Percentiles rank a stretch among this genome's conserved stretches.
These are phyloP conservation scores for Mya arenaria DNA, from an alignment of 1,140 invertebrate genomes.

Conservation along the genomic window DNA sequence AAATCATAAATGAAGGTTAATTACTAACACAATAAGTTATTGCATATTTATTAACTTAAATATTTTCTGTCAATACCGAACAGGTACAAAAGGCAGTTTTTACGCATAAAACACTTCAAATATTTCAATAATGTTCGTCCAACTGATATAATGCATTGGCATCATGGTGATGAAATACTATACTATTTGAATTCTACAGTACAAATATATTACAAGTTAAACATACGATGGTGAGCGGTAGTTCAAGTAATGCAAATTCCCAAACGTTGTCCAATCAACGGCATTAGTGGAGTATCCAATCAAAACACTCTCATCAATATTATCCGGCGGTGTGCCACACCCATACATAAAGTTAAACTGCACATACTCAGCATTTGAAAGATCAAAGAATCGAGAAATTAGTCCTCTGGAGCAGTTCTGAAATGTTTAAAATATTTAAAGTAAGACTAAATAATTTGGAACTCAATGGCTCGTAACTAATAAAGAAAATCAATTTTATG, in stretches of 20 bases:
- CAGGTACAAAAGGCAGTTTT: too few relatives aligned
- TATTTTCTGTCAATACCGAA: too few relatives aligned
- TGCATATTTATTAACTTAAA: too few relatives aligned
- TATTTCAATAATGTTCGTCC: not conserved
- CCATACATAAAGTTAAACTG: constrained; percentile 82
- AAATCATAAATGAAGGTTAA: too few relatives aligned
- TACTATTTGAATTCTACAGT: too few relatives aligned
- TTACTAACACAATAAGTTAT: too few relatives aligned
- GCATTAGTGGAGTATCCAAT: constrained; percentile 79
- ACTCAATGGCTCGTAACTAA: too few relatives aligned
- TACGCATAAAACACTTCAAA: not conserved
- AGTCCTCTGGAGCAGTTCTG: constrained; percentile 80
- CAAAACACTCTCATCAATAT: constrained; percentile 76
- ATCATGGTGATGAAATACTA: too few relatives aligned
- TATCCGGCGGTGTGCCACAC: constrained; percentile 72
- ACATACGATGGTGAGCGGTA: constrained; percentile 75
- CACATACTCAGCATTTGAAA: constrained; percentile 78
- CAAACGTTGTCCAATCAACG: constrained; percentile 76
- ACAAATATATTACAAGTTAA: not conserved
- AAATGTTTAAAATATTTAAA: too few relatives aligned
- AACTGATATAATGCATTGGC: too few relatives aligned
- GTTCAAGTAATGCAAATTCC: constrained; percentile 75
- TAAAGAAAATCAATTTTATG: too few relatives aligned
- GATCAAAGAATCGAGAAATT: constrained; percentile 79
- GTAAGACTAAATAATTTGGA: too few relatives aligned